Conservation (phyloP, 2,888 invertebrate species). For the Iselma pallidipennis region DNA sequence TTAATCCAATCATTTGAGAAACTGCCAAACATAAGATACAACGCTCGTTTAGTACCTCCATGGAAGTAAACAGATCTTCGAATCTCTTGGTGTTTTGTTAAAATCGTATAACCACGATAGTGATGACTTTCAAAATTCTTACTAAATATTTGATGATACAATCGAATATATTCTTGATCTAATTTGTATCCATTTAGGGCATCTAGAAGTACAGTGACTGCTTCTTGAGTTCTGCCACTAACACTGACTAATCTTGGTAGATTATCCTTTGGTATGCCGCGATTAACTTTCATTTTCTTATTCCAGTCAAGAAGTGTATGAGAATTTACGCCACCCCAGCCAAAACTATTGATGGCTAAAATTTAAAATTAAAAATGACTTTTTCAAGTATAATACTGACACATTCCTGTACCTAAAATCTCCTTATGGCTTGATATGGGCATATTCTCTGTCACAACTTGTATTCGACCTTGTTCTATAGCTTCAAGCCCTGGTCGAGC, state of each 20-base stretch:
- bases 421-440: not conserved
- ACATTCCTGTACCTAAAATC: not conserved
- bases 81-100: not conserved
- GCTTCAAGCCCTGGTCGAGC: not conserved
- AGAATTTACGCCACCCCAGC: constrained; percentile 10
- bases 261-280: too few species aligned
- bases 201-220: too few species aligned
- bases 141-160: too few species aligned
- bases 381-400: too few species aligned
- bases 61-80: not conserved
- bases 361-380: too few species aligned
- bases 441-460: not conserved
- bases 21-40: constrained; percentile 77
- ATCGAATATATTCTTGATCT: too few species aligned
- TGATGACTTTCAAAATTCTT: too few species aligned
- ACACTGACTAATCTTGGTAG: too few species aligned
- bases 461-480: constrained; percentile 1
- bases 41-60: constrained; percentile 1
- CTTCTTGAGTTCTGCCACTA: too few species aligned
- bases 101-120: constrained; percentile 10
- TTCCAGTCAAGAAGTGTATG: constrained; percentile 58
- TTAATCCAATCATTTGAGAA: constrained; percentile 90
- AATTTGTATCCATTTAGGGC: too few species aligned
- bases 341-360: constrained; percentile 11
- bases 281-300: constrained; percentile 63